A percentile compares a stretch with the other conserved stretches of the same genome.
Conservation (phyloP, 2,888 invertebrate species). For the Cylloceria caligata region DNA sequence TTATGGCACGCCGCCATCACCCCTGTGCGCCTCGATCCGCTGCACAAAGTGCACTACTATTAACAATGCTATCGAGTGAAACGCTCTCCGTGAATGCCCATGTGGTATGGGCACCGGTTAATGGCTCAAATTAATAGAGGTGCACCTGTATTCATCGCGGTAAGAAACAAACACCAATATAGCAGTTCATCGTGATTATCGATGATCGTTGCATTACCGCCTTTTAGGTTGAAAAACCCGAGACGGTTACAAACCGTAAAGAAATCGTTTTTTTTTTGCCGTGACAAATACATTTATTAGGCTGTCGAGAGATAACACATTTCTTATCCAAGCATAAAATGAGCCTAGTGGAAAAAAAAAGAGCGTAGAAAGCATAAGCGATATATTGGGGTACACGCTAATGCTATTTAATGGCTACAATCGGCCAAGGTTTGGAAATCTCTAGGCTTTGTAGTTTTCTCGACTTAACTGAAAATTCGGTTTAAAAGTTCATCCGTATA, state of each 20-base stretch:
- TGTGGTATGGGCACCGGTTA: neutral
- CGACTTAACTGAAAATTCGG: neutral
- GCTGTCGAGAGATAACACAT: neutral
- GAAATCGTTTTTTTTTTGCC: neutral
- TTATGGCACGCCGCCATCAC: slow-evolving; percentile 67
- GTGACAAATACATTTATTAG: slow-evolving; percentile 4
- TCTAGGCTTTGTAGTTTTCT: neutral
- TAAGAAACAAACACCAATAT: neutral
- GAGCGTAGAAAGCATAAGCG: neutral
- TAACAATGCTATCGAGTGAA: slow-evolving; percentile 7
- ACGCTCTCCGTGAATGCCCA: neutral
- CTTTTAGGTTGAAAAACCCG: neutral
- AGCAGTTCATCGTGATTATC: slow-evolving; percentile 69
- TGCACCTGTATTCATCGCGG: slow-evolving; percentile 70
- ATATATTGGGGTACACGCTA: neutral
- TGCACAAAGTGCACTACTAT: slow-evolving; percentile 14
- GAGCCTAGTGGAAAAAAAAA: neutral
- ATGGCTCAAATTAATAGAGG: slow-evolving; percentile 8
- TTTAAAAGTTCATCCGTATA: neutral
- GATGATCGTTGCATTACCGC: slow-evolving; percentile 68
- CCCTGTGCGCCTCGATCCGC: slow-evolving; percentile 26
- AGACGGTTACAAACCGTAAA: neutral
- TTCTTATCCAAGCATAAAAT: neutral
- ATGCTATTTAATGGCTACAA: neutral
- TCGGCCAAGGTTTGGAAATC: neutral